Percentiles rank a stretch among this genome's conserved stretches.
phyloP scores from a whole-genome alignment of 1,140 invertebrate genomes.

The Polypedilum pembai region DNA sequence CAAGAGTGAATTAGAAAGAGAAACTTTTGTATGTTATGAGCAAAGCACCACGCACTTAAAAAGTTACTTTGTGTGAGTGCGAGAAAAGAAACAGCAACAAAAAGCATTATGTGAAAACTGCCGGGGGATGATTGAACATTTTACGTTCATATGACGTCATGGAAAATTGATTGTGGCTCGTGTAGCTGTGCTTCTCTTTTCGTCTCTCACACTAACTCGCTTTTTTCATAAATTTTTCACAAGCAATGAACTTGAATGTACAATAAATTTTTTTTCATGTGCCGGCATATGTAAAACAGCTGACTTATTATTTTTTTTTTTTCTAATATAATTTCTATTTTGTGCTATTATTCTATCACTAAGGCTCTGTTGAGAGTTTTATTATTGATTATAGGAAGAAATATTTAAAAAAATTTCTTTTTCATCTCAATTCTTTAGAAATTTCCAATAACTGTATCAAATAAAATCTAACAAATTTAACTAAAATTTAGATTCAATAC shows the following conservation, averaged over 20 bases:
- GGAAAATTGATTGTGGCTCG: not conserved
- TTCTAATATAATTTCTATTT: not conserved
- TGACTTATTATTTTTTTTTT: not conserved
- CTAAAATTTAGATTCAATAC: no score
- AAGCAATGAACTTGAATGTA: not conserved
- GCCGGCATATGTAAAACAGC: slow-evolving; percentile 8
- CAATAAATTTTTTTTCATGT: not conserved
- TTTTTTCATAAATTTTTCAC: slow-evolving; percentile 3
- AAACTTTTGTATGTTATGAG: no score
- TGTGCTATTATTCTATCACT: no score
- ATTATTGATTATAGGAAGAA: no score
- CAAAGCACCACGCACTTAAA: not conserved
- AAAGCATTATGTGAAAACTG: slow-evolving; percentile 6
- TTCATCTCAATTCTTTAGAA: no score
- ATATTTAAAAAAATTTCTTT: no score
- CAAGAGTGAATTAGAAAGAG: no score
- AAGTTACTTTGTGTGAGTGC: not conserved
- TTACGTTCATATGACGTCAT: slow-evolving; percentile 17
- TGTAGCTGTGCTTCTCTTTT: not conserved
- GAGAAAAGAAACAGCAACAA: not conserved
- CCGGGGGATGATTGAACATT: slow-evolving; percentile 10
- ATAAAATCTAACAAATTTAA: no score
- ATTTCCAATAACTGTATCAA: no score
- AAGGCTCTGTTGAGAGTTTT: no score
- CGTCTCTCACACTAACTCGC: not conserved